These are phyloP conservation scores for Pelmatolapia mariae DNA, from an alignment of 2,113 vertebrate species.

Conservation along the genomic window DNA sequence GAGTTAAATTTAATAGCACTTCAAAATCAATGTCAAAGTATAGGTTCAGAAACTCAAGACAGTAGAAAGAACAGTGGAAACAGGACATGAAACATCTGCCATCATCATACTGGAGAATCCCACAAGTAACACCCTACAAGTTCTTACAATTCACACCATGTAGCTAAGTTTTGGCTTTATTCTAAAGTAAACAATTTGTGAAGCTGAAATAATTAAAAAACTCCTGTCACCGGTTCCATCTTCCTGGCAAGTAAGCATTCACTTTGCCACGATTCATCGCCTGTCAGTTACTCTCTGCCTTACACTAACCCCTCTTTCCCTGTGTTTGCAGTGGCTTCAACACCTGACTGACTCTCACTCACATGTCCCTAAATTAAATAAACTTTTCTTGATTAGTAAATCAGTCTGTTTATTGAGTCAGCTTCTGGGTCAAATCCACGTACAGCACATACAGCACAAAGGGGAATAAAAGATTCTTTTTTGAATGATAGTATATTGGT, in stretches of 20 bases:
- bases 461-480: not conserved
- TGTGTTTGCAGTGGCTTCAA: not conserved
- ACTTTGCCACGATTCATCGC: not conserved
- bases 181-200: accelerated
- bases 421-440: not conserved
- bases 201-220: not conserved
- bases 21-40: accelerated
- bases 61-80: accelerated
- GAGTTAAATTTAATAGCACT: not conserved
- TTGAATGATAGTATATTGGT: not conserved
- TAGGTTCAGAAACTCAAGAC: not conserved
- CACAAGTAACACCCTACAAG: not conserved
- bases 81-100: not conserved
- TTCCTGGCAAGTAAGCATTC: not conserved
- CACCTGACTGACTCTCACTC: not conserved
- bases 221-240: not conserved
- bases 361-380: not conserved
- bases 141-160: accelerated
- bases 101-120: not conserved
- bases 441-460: not conserved
- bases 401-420: not conserved
- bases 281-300: not conserved
- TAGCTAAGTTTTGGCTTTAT: not conserved
- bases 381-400: not conserved
- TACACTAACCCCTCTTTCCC: not conserved